A percentile compares a stretch with the other conserved stretches of the same genome.
phyloP scores from a whole-genome alignment of 2,797 vertebrate species.

The Centropyge bicolor region DNA sequence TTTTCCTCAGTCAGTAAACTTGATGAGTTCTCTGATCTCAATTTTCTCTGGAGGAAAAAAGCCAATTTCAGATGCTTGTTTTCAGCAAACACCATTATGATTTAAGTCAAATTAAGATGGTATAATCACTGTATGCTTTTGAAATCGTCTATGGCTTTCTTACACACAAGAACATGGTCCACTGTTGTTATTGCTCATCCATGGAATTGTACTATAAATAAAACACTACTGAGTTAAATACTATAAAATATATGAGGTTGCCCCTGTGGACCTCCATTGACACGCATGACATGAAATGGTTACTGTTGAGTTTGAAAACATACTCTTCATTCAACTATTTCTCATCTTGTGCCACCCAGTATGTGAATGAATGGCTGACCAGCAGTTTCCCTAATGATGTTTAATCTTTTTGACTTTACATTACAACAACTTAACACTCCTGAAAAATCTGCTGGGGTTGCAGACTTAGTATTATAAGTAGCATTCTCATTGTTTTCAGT shows the following conservation, averaged over 20 bases:
- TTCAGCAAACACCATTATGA: background rate
- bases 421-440: background rate
- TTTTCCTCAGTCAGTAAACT: background rate
- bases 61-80: background rate
- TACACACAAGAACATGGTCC: no score
- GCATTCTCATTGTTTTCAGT: background rate
- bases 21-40: background rate
- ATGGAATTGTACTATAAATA: background rate
- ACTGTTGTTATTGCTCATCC: background rate
- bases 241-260: background rate
- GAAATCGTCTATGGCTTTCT: background rate
- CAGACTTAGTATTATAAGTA: background rate
- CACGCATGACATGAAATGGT: background rate
- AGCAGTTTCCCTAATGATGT: background rate
- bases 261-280: background rate
- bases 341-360: background rate
- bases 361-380: background rate
- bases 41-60: background rate
- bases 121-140: background rate
- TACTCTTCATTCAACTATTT: no score
- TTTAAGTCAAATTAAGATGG: background rate
- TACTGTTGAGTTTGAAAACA: background rate
- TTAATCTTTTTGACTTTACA: conserved; percentile 20
- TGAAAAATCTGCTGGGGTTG: background rate
- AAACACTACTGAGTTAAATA: background rate